Conservation (phyloP, 2,888 invertebrate genomes). For the Conistra vaccinii region DNA sequence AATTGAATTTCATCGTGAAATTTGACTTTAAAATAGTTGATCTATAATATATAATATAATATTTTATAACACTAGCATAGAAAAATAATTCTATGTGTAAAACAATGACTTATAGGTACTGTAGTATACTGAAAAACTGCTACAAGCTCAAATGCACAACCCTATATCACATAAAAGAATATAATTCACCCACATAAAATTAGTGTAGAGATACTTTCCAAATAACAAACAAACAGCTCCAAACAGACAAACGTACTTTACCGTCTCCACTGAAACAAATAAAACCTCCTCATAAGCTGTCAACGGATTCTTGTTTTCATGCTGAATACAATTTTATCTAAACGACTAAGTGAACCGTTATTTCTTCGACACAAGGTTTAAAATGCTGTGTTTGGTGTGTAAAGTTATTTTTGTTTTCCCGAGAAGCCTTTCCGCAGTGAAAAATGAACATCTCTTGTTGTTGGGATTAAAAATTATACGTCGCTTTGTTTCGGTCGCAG, state of each 20-base stretch:
- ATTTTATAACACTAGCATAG: not conserved
- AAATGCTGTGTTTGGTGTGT: slow-evolving; percentile 56
- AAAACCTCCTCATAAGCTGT: slow-evolving; percentile 84
- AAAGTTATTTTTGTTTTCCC: slow-evolving; percentile 57
- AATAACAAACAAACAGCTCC: slow-evolving; percentile 50
- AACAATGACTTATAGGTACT: not conserved
- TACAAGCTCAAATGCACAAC: not conserved
- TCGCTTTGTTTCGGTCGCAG: slow-evolving; percentile 75
- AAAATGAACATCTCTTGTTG: slow-evolving; percentile 88
- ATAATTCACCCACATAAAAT: slow-evolving; percentile 39
- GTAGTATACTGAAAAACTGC: not conserved
- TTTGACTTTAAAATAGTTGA: not conserved
- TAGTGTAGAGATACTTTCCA: slow-evolving; percentile 37
- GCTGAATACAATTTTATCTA: slow-evolving; percentile 52
- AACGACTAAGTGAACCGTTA: slow-evolving; percentile 59
- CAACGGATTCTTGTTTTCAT: slow-evolving; percentile 76
- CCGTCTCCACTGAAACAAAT: slow-evolving; percentile 73
- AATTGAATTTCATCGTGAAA: too few relatives aligned
- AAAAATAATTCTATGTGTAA: not conserved
- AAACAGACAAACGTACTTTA: slow-evolving; percentile 58
- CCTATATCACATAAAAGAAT: not conserved
- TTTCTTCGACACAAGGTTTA: slow-evolving; percentile 63
- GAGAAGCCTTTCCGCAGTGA: slow-evolving; percentile 78
- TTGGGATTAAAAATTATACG: slow-evolving; percentile 88
- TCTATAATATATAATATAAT: not conserved